Conservation (phyloP, 2,797 vertebrate species). For the Liasis olivaceus region DNA sequence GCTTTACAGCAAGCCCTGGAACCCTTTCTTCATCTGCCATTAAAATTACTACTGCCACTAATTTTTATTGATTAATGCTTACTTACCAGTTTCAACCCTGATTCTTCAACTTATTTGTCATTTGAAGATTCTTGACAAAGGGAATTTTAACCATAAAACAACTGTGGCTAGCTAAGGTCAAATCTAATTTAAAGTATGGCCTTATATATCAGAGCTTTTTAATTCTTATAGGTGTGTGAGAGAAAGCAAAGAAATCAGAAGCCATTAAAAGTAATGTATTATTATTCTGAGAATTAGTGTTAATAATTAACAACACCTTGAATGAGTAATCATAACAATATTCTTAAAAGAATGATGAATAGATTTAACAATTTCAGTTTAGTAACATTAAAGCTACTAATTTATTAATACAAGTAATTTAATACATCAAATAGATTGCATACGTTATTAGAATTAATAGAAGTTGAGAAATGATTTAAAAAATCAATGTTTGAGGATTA, state of each 20-base stretch:
- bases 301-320: neutral
- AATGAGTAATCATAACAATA: neutral
- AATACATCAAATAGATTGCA: neutral
- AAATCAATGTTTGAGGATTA: neutral
- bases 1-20: neutral
- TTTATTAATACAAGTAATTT: neutral
- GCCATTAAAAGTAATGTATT: neutral
- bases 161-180: neutral
- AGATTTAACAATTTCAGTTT: neutral
- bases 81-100: neutral
- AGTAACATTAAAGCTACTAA: neutral
- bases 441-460: neutral
- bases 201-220: neutral
- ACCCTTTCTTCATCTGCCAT: neutral
- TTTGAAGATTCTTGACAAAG: neutral
- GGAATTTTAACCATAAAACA: neutral
- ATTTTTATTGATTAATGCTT: neutral
- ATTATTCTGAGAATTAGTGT: neutral
- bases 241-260: neutral
- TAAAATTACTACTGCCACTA: neutral
- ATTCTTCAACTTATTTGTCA: neutral
- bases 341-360: neutral
- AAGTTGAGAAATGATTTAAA: neutral
- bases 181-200: too few relatives aligned
- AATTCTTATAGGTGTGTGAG: neutral